These are phyloP conservation scores for Adrianichthys oophorus DNA, from an alignment of 2,797 vertebrate species.

Conservation along the genomic window DNA sequence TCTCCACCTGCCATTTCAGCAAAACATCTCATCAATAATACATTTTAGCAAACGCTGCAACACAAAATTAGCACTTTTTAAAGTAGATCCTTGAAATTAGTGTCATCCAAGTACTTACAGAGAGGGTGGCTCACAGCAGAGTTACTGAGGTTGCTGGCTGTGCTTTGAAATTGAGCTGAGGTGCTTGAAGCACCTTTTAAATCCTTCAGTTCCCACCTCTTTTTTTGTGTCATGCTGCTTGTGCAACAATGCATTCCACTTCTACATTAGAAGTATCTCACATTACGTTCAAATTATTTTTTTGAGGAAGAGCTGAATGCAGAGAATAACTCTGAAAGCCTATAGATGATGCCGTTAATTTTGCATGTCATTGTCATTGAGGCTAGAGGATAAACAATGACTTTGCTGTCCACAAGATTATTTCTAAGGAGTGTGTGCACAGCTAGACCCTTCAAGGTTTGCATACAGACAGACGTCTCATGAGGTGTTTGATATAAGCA, in stretches of 20 bases:
- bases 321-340: no score
- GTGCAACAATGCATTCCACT: background rate
- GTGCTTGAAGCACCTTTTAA: conserved; percentile 9
- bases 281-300: no score
- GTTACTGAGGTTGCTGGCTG: conserved; percentile 12
- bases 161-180: conserved; percentile 11
- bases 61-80: background rate
- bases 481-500: no score
- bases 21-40: conserved; percentile 4
- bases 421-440: no score
- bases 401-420: no score
- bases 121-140: background rate
- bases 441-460: no score
- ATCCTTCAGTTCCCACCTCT: conserved; percentile 52
- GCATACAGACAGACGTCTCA: no score
- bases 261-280: no score
- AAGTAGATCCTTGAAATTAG: background rate
- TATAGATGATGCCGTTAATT: no score
- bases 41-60: background rate
- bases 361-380: no score
- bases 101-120: conserved; percentile 26
- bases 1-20: conserved; percentile 27
- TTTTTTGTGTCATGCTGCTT: conserved; percentile 27
- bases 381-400: no score
- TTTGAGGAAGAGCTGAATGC: no score